Evolutionary conservation across 2,113 vertebrate species (phyloP).

Genomic region (Cephalophus harveyi): DNA sequence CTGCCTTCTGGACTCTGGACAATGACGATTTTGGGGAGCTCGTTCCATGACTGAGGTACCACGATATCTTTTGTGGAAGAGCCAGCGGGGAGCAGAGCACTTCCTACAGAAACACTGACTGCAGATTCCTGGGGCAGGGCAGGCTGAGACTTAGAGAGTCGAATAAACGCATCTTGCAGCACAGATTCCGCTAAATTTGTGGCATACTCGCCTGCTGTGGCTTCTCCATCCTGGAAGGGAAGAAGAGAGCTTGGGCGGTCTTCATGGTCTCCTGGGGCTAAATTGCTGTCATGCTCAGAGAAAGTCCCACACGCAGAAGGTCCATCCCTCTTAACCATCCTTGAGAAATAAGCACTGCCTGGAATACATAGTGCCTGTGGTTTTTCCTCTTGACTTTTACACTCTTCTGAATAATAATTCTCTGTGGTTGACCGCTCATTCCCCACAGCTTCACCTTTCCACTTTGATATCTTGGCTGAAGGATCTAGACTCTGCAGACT

Average conservation of each 20-base stretch:
- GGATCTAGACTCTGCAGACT: constrained; percentile 33
- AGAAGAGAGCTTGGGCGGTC: background rate
- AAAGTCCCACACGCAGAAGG: background rate
- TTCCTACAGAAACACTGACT: constrained; percentile 79
- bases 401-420: background rate
- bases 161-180: constrained; percentile 95
- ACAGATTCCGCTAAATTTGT: constrained; percentile 95
- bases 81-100: constrained; percentile 57
- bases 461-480: constrained; percentile 29
- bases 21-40: constrained; percentile 96
- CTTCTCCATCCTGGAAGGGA: constrained; percentile 56
- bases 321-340: constrained; percentile 59
- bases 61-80: constrained; percentile 67
- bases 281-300: background rate
- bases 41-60: constrained; percentile 84
- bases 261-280: background rate
- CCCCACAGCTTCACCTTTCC: constrained; percentile 44
- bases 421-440: constrained; percentile 15
- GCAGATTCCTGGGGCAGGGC: constrained; percentile 84
- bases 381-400: constrained; percentile 28
- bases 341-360: constrained; percentile 48
- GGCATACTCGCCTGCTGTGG: constrained; percentile 89
- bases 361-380: background rate
- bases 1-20: constrained; percentile 94
- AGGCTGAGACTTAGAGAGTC: constrained; percentile 89